Evolutionary conservation across 2,797 vertebrate genomes (phyloP).

Genomic region (Chrosomus eos): DNA sequence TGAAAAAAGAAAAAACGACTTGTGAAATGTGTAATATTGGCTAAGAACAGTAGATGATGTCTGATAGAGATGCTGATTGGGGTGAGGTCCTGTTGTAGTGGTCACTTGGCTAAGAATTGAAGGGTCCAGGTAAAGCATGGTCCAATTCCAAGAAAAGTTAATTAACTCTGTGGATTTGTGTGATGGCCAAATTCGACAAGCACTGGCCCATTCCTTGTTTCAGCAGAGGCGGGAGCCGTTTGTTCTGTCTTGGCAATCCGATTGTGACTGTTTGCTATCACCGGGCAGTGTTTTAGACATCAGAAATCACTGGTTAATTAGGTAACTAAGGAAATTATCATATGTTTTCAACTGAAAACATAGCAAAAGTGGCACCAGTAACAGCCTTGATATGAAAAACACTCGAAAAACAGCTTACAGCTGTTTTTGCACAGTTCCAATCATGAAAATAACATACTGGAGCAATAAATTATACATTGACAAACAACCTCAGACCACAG

Average conservation of each 20-base stretch:
- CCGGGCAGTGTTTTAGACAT: slow-evolving; percentile 13
- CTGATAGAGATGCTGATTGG: slow-evolving; percentile 31
- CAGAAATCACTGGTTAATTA: background rate
- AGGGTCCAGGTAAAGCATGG: slow-evolving; percentile 55
- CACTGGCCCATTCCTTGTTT: slow-evolving; percentile 41
- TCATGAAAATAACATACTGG: slow-evolving; percentile 17
- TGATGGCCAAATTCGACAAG: slow-evolving; percentile 60
- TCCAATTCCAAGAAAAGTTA: slow-evolving; percentile 59
- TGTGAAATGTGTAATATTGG: slow-evolving; percentile 30
- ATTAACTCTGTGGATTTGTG: slow-evolving; percentile 56
- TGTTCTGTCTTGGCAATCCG: slow-evolving; percentile 41
- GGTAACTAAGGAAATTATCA: slow-evolving; percentile 29
- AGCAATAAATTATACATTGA: slow-evolving; percentile 33
- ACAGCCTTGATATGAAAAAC: background rate
- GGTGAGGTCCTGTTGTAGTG: slow-evolving; percentile 53
- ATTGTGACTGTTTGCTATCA: slow-evolving; percentile 37
- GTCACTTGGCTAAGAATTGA: slow-evolving; percentile 51
- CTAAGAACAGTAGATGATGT: slow-evolving; percentile 23
- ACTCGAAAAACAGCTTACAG: background rate
- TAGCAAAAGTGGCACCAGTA: slow-evolving; percentile 11
- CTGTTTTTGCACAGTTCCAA: slow-evolving; percentile 17
- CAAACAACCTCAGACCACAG: slow-evolving; percentile 36
- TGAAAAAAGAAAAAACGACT: background rate
- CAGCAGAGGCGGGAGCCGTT: slow-evolving; percentile 48
- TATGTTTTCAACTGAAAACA: slow-evolving; percentile 10